phyloP scores from a whole-genome alignment of 2,888 invertebrate species.

The Habroteleia sp. region DNA sequence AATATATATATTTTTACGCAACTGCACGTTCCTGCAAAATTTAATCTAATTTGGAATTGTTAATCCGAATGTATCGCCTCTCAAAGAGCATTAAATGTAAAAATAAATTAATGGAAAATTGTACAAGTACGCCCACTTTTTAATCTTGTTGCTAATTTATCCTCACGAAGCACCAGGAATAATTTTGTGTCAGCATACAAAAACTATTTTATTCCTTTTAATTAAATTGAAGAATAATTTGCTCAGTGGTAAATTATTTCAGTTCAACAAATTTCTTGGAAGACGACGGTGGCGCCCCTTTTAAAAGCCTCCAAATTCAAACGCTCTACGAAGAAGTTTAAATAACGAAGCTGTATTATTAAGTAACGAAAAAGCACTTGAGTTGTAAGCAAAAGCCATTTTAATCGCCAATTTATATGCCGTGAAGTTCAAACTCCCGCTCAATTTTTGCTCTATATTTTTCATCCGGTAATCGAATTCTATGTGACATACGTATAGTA shows the following conservation, averaged over 20 bases:
- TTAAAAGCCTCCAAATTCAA: neutral
- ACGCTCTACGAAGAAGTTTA: neutral
- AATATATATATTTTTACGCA: neutral
- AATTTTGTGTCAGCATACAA: too few relatives aligned
- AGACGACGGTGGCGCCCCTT: too few relatives aligned
- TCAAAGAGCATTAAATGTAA: conserved; percentile 12
- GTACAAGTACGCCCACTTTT: conserved; percentile 17
- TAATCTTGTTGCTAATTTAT: conserved; percentile 9
- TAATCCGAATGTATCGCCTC: conserved; percentile 21
- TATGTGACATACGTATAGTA: conserved; percentile 36
- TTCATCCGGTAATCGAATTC: conserved; percentile 50
- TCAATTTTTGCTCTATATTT: conserved; percentile 39
- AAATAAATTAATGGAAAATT: conserved; percentile 18
- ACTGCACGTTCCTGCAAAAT: neutral
- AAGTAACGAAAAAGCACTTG: neutral
- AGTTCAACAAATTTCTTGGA: too few relatives aligned
- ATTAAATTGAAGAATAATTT: too few relatives aligned
- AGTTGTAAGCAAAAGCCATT: conserved; percentile 10
- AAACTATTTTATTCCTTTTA: too few relatives aligned
- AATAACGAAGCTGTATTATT: neutral
- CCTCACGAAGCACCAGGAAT: too few relatives aligned
- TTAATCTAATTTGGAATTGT: conserved; percentile 28
- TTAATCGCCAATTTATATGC: conserved; percentile 36
- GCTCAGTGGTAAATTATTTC: too few relatives aligned
- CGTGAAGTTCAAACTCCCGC: conserved; percentile 13